phyloP scores from a whole-genome alignment of 2,113 vertebrate species.

The Pterocles burchelli region DNA sequence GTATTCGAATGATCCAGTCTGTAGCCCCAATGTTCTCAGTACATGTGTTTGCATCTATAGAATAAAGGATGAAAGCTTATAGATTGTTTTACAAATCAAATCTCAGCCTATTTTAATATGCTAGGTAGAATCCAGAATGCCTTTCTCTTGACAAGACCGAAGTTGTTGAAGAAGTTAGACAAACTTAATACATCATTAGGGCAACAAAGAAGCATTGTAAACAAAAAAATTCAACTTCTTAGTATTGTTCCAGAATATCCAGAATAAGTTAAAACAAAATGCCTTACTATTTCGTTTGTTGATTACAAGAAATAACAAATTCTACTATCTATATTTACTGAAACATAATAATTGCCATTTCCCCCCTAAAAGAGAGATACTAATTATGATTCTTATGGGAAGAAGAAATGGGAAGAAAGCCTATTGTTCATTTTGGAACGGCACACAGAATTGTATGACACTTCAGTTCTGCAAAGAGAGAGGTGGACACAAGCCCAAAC shows the following conservation, averaged over 20 bases:
- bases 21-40: background rate
- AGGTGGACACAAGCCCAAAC: background rate
- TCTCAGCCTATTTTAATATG: background rate
- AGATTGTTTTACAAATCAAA: background rate
- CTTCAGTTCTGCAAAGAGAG: background rate
- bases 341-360: background rate
- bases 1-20: background rate
- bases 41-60: accelerated
- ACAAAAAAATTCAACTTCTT: background rate
- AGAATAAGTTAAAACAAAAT: background rate
- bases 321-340: background rate
- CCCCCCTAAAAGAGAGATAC: background rate
- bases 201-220: background rate
- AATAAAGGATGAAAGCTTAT: background rate
- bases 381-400: background rate
- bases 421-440: background rate
- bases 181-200: background rate
- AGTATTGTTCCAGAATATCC: background rate
- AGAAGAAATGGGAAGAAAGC: background rate
- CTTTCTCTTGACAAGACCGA: background rate
- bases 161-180: background rate
- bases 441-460: background rate
- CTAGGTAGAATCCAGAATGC: background rate
- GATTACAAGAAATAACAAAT: background rate
- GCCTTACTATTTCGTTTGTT: background rate